Evolutionary conservation across 1,140 invertebrate genomes (phyloP), one percentile per base, ranked within the genome.

Genomic region (Apis laboriosa): DNA sequence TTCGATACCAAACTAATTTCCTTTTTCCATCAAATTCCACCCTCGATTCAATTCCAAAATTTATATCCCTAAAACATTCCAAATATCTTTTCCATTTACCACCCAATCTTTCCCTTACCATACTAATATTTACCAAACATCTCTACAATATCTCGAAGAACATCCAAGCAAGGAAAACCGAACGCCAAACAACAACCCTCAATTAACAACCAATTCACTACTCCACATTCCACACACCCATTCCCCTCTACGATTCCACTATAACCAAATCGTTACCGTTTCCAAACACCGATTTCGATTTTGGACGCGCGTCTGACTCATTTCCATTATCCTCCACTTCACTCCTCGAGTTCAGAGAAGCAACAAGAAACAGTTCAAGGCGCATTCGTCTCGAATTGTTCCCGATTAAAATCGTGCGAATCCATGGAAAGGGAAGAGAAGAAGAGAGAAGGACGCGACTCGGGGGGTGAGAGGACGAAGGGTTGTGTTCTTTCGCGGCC

Each of bases 381-480:
- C 24, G 66, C 21, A 56, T 56, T 70, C 55, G 34, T 19, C 53
- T n/a, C 55, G 34, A 60, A 78, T 34, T 34, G 34, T 34, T 34
- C 34, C 34, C 34, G 2, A 78, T 78, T 78, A 78, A 78, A 78
- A 70, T 24, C 55, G 66, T 70, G 77, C n/a, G n/a, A 66, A 60
- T 49, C n/a, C 21, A 15, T 11, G 43, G 19, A 11, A 60, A 55
- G 4, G 9, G 28, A 3, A 24, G n/a, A 13, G 49, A 73, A 11
- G 1, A 9, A 19, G 15, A 13, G 71, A 5, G 19, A 7, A 1
- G 8, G 3, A 21, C 28, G 13, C 63, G 9, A 28, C 61, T 24
- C 0, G 28, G 34, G 15, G 17, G 28, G 17, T 15, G 63, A 34
- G 63, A 34, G 34, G 63, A 19, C 9, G 17, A 0, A 66, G 17